phyloP scores from a whole-genome alignment of 2,797 vertebrate genomes.

The Leptoclinus maculatus region DNA sequence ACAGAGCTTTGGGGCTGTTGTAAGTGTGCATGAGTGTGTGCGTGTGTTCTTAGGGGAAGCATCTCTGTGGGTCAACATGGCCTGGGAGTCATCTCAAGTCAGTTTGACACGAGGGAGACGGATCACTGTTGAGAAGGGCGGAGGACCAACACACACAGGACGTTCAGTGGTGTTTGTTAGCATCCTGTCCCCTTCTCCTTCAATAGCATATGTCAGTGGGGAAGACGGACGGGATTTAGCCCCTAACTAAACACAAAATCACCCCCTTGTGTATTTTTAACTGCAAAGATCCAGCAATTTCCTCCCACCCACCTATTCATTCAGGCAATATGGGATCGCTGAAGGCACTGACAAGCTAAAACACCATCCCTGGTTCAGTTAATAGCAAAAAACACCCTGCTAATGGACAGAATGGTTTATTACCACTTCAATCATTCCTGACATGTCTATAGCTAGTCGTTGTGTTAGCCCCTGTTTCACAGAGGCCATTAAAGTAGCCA shows the following conservation, averaged over 20 bases:
- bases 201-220: slow-evolving; percentile 63
- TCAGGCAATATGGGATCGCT: slow-evolving; percentile 52
- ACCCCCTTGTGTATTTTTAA: slow-evolving; percentile 78
- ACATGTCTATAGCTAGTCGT: slow-evolving; percentile 71
- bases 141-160: slow-evolving; percentile 68
- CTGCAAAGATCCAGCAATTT: slow-evolving; percentile 66
- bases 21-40: slow-evolving; percentile 47
- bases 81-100: slow-evolving; percentile 73
- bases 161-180: slow-evolving; percentile 65
- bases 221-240: slow-evolving; percentile 75
- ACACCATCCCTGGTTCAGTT: slow-evolving; percentile 62
- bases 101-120: slow-evolving; percentile 70
- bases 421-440: slow-evolving; percentile 78
- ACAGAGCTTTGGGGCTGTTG: slow-evolving; percentile 62
- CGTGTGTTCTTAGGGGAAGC: slow-evolving; percentile 51
- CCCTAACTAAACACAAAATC: slow-evolving; percentile 74
- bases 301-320: slow-evolving; percentile 65
- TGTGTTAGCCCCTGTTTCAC: slow-evolving; percentile 56
- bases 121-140: slow-evolving; percentile 72
- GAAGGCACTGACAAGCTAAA: slow-evolving; percentile 70
- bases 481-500: slow-evolving; percentile 67
- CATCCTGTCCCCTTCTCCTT: slow-evolving; percentile 71
- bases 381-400: slow-evolving; percentile 68
- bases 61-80: slow-evolving; percentile 73
- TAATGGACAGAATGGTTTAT: slow-evolving; percentile 80